phyloP scores from a whole-genome alignment of 2,113 vertebrate species.

The Spea multiplicata region DNA sequence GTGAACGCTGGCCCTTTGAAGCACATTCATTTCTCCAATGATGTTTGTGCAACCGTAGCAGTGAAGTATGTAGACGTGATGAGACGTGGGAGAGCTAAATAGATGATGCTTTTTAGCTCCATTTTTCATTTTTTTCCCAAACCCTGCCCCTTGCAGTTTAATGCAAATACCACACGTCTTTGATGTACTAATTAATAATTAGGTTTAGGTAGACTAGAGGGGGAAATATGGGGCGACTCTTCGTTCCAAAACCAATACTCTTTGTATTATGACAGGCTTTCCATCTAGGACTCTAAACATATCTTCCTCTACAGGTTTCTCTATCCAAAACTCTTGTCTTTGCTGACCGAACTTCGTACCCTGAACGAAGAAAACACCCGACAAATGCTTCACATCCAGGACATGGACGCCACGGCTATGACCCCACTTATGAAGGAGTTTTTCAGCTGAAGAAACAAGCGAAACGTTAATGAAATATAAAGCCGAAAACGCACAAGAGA shows the following conservation, averaged over 20 bases:
- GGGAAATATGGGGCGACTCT: too few species aligned
- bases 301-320: conserved; percentile 57
- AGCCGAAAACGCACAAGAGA: too few species aligned
- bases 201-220: too few species aligned
- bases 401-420: conserved; percentile 52
- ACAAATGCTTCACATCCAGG: conserved; percentile 64
- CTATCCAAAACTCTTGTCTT: conserved; percentile 64
- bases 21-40: neutral
- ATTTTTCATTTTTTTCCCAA: neutral
- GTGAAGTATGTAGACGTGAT: neutral
- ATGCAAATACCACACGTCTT: too few species aligned
- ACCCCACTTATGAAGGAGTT: conserved; percentile 66
- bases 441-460: conserved; percentile 57
- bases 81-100: neutral
- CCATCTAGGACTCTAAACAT: neutral
- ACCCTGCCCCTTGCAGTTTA: too few species aligned
- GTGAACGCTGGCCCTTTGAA: neutral
- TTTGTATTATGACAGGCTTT: neutral
- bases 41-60: neutral
- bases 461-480: neutral
- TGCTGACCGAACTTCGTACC: conserved; percentile 63
- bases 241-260: too few species aligned
- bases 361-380: conserved; percentile 54
- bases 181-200: too few species aligned
- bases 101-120: neutral